Conservation (phyloP, 2,888 invertebrate species). For the Lepidochrysops patricia region DNA sequence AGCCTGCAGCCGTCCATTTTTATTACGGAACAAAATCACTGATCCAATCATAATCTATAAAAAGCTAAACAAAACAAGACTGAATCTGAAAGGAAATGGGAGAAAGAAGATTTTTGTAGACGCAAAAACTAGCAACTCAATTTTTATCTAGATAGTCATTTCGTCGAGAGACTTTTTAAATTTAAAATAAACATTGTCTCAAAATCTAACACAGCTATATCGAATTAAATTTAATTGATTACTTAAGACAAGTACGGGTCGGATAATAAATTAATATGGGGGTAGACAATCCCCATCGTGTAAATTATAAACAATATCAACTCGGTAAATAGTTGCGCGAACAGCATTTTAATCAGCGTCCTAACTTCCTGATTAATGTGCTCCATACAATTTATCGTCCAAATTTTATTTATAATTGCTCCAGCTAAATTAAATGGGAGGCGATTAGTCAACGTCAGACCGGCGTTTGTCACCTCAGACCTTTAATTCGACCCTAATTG, state of each 20-base stretch:
- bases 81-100: background rate
- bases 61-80: background rate
- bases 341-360: constrained; percentile 76
- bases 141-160: background rate
- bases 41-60: constrained; percentile 5
- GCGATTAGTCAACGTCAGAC: constrained; percentile 69
- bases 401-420: constrained; percentile 75
- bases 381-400: constrained; percentile 67
- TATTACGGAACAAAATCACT: constrained; percentile 1
- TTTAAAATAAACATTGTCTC: too few species aligned
- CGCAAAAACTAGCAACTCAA: background rate
- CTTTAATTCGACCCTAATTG: constrained; percentile 70
- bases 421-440: constrained; percentile 65
- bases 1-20: background rate
- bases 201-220: too few species aligned
- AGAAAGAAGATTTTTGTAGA: background rate
- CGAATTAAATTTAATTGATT: background rate
- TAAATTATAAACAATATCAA: constrained; percentile 73
- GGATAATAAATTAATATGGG: constrained; percentile 22
- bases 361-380: constrained; percentile 75
- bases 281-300: constrained; percentile 56
- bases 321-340: constrained; percentile 68
- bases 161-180: too few species aligned
- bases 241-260: background rate
- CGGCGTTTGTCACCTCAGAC: constrained; percentile 65